Base-by-base conservation (phyloP, 2,797 vertebrate genomes). In the Momotus momota region DNA sequence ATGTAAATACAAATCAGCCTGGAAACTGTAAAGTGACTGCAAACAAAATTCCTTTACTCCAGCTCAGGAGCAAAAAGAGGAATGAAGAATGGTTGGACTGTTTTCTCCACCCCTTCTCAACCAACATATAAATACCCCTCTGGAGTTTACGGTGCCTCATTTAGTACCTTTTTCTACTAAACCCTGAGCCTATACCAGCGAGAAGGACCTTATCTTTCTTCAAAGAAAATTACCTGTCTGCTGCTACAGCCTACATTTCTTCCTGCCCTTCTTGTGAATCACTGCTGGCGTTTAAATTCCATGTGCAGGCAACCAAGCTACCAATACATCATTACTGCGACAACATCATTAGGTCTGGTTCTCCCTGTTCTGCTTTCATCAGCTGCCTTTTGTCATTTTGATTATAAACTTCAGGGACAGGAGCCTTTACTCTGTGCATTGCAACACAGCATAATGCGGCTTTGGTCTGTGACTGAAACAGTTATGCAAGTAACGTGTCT, bases 1-100 rank as follows among this genome's bases (percentile, higher is more conserved):
- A n/a, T 40, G 62, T 38, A 96, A 90, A 93, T 29, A 91, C 57
- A 92, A 81, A 93, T 31, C 84, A 75, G 54, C 88, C 78, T 57
- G 81, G 86, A 88, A 88, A 66, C 60, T 77, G 46, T 4, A 61
- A 78, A 69, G 51, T n/a, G 85, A 95, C 94, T 40, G 43, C 72
- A 83, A 89, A 69, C 72, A 89, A 40, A 71, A 95, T 86, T 87
- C 86, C 45, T 95, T 85, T 11, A 11, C 35, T 86, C 23, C 40
- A 6, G 25, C 61, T 58, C 72, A 43, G 79, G 45, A 87, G 66
- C n/a, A 88, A 33, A 66, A 88, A 33, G 40, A 70, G 21, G 38
- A 73, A 85, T 7, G 23, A 58, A 26, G 46, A 55, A 55, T 1
- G 2, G 9, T 6, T 33, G n/a, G 31, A 7, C 17, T 64, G 46